These are phyloP conservation scores for Archaeoteleia sp. DNA, from an alignment of 2,888 invertebrate genomes.

Conservation along the genomic window DNA sequence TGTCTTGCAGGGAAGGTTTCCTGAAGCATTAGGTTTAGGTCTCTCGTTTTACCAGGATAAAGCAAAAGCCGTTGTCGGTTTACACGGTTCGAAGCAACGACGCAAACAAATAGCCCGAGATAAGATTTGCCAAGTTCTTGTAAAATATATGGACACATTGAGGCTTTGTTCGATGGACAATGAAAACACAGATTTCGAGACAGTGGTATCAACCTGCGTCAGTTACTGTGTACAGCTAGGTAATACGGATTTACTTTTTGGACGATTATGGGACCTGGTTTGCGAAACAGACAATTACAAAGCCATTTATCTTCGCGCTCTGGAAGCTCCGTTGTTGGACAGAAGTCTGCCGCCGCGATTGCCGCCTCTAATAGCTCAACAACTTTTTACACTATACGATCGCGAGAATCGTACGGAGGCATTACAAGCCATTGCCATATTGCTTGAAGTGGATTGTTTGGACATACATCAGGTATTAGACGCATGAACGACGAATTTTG, in stretches of 20 bases:
- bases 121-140: slow-evolving; percentile 71
- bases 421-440: slow-evolving; percentile 83
- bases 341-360: slow-evolving; percentile 77
- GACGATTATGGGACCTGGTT: slow-evolving; percentile 77
- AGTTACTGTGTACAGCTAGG: slow-evolving; percentile 72
- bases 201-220: slow-evolving; percentile 68
- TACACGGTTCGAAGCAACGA: slow-evolving; percentile 76
- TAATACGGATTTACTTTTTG: slow-evolving; percentile 75
- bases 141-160: slow-evolving; percentile 72
- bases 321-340: slow-evolving; percentile 79
- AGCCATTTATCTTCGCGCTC: slow-evolving; percentile 78
- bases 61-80: slow-evolving; percentile 79
- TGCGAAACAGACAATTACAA: slow-evolving; percentile 79
- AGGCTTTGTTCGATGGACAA: slow-evolving; percentile 57
- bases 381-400: slow-evolving; percentile 82
- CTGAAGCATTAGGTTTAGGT: slow-evolving; percentile 79
- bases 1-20: slow-evolving; percentile 75
- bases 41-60: slow-evolving; percentile 80
- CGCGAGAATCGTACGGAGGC: slow-evolving; percentile 80
- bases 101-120: slow-evolving; percentile 74
- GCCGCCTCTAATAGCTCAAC: slow-evolving; percentile 79
- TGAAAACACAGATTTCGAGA: slow-evolving; percentile 53
- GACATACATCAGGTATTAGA: slow-evolving; percentile 79
- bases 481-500: too few species aligned
- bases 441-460: slow-evolving; percentile 79